These are phyloP conservation scores for Clarias macrocephalus DNA, from an alignment of 2,113 vertebrate genomes.

Conservation along the genomic window DNA sequence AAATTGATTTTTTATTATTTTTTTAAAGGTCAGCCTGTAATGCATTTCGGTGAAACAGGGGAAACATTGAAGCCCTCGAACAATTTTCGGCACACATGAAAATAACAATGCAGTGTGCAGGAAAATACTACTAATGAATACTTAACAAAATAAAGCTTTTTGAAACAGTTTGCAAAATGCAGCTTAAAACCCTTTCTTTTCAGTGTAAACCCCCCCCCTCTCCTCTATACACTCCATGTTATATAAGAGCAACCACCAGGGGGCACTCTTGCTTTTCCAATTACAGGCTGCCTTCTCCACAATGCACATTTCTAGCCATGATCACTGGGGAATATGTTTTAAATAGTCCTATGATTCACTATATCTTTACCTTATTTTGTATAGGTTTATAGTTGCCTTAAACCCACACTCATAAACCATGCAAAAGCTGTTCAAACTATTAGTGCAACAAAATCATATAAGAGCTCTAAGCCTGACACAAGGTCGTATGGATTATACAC, in stretches of 20 bases:
- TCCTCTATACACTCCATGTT: background rate
- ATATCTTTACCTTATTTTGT: background rate
- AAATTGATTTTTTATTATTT: slow-evolving; percentile 36
- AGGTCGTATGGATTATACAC: background rate
- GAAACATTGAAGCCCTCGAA: background rate
- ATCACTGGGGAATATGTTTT: background rate
- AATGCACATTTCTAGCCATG: background rate
- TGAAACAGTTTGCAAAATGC: background rate
- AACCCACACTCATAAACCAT: background rate
- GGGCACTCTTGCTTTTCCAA: slow-evolving; percentile 36
- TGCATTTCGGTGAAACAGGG: background rate
- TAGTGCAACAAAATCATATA: background rate
- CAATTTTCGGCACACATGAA: background rate
- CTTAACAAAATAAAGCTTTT: too few species aligned
- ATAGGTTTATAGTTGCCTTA: background rate
- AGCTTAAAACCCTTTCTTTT: background rate
- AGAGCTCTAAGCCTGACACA: background rate
- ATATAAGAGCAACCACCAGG: slow-evolving; percentile 6
- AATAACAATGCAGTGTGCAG: background rate
- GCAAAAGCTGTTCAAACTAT: background rate
- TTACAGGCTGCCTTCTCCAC: background rate
- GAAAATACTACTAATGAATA: background rate
- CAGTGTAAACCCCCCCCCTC: background rate
- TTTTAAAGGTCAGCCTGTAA: slow-evolving; percentile 31
- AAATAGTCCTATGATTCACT: background rate